phyloP scores from a whole-genome alignment of 2,113 vertebrate species.

The Fulica atra region DNA sequence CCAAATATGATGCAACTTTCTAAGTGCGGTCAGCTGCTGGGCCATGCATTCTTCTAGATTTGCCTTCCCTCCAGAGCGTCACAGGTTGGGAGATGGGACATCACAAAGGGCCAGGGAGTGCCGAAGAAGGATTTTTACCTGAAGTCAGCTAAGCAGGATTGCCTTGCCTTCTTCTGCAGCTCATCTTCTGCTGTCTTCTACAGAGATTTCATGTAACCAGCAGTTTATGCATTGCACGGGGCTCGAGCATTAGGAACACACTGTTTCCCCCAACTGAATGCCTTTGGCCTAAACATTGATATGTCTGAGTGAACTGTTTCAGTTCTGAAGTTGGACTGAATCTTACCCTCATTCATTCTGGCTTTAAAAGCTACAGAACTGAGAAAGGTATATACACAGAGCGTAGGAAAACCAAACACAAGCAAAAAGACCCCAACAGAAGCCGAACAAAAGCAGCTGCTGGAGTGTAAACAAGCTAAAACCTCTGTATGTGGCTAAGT shows the following conservation, averaged over 20 bases:
- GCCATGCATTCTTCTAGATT: not conserved
- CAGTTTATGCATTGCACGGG: not conserved
- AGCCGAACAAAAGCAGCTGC: not conserved
- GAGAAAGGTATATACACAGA: not conserved
- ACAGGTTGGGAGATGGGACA: not conserved
- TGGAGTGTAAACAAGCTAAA: slow-evolving; percentile 4
- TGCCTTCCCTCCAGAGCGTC: not conserved
- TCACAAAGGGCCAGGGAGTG: not conserved
- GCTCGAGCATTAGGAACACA: not conserved
- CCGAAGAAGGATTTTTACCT: not conserved
- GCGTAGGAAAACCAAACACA: not conserved
- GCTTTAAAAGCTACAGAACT: not conserved
- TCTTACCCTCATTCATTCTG: not conserved
- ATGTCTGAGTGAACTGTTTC: not conserved
- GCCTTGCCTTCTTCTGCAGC: not conserved
- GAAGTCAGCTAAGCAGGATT: not conserved
- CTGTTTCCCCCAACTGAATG: not conserved
- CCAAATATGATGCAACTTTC: not conserved
- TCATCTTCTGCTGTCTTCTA: not conserved
- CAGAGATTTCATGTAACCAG: not conserved
- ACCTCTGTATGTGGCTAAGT: not conserved
- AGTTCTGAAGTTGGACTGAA: not conserved
- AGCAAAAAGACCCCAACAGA: not conserved
- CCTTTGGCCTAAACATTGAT: not conserved
- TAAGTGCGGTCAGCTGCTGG: not conserved